Conservation (phyloP, 2,888 invertebrate genomes). For the Eristalinus aeneus region DNA sequence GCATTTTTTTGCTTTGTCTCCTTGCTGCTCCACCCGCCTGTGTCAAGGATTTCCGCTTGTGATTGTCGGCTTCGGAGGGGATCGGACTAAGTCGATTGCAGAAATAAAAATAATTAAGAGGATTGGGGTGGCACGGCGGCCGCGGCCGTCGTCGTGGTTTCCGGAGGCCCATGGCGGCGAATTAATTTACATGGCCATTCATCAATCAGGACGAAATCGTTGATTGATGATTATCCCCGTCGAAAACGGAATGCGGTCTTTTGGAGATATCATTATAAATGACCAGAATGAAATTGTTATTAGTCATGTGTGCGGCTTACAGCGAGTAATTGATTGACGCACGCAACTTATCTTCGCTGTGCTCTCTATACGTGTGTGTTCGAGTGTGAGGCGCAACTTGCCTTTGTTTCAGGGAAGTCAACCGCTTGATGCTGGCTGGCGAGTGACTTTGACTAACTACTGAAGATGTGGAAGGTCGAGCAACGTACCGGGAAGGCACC, state of each 20-base stretch:
- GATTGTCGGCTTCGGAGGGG: slow-evolving; percentile 54
- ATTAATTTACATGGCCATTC: slow-evolving; percentile 64
- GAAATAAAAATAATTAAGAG: slow-evolving; percentile 70
- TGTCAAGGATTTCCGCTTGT: slow-evolving; percentile 42
- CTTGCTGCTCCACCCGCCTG: neutral
- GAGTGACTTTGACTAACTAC: neutral
- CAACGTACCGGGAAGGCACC: no score
- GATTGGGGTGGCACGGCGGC: slow-evolving; percentile 37
- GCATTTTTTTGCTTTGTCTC: no score
- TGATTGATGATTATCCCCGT: slow-evolving; percentile 68
- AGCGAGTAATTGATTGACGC: slow-evolving; percentile 26
- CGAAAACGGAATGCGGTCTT: slow-evolving; percentile 14
- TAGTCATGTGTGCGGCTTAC: slow-evolving; percentile 25
- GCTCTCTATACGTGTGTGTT: neutral
- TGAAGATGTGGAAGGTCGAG: neutral
- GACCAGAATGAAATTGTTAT: slow-evolving; percentile 47
- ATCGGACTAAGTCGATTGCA: slow-evolving; percentile 62
- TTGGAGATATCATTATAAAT: slow-evolving; percentile 48
- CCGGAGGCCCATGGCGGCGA: slow-evolving; percentile 37
- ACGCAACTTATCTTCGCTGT: slow-evolving; percentile 7
- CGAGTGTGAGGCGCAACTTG: neutral
- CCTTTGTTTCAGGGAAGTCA: neutral
- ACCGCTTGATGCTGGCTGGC: neutral
- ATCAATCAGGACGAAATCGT: slow-evolving; percentile 63
- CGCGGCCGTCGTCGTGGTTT: slow-evolving; percentile 18